These are phyloP conservation scores for Nothocercus julius DNA, from an alignment of 2,113 vertebrate genomes.

Conservation along the genomic window DNA sequence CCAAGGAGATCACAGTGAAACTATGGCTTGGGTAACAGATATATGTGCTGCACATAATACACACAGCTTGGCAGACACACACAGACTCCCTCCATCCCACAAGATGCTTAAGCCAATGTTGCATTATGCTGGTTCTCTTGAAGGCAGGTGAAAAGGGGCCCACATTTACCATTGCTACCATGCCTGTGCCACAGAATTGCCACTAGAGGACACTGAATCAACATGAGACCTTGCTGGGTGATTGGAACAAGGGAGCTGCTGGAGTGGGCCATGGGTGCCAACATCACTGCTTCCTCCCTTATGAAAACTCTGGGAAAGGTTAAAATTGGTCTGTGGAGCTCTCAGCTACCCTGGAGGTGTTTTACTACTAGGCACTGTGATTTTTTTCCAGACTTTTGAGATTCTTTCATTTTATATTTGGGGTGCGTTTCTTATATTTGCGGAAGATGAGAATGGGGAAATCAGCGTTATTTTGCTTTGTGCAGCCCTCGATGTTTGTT, in stretches of 20 bases:
- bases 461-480: conserved; percentile 54
- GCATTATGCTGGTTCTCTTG: background rate
- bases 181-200: conserved; percentile 1
- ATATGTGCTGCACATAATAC: background rate
- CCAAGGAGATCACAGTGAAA: background rate
- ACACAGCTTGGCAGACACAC: rapidly evolving
- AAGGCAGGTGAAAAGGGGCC: background rate
- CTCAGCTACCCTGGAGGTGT: background rate
- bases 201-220: conserved; percentile 73
- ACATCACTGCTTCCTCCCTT: background rate
- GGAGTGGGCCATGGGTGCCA: background rate
- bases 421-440: background rate
- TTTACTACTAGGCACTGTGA: background rate
- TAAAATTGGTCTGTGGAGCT: background rate
- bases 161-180: background rate
- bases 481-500: conserved; percentile 48
- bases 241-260: background rate
- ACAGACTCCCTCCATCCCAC: background rate
- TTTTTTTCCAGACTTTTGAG: background rate
- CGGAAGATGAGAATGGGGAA: conserved; percentile 44
- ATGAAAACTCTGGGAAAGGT: background rate
- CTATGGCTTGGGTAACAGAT: background rate
- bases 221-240: conserved; percentile 32
- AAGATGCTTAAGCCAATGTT: background rate
- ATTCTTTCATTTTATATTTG: conserved; percentile 42